phyloP scores from a whole-genome alignment of 1,140 invertebrate species.

The Hycleus cichorii region DNA sequence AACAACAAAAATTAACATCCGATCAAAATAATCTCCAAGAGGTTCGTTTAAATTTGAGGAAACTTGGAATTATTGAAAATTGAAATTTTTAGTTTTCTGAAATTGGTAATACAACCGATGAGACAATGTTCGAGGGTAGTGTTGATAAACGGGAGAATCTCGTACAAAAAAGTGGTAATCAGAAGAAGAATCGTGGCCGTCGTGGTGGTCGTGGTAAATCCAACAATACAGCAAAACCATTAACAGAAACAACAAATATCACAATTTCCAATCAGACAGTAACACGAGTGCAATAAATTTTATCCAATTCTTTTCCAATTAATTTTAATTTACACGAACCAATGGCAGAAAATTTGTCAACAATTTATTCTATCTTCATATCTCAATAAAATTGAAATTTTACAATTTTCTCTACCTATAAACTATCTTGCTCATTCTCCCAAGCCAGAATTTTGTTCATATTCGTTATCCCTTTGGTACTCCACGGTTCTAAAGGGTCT shows the following conservation, averaged over 20 bases:
- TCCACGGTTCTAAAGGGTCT: slow-evolving; percentile 66
- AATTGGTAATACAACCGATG: slow-evolving; percentile 44
- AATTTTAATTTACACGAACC: not conserved
- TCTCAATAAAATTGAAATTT: no score
- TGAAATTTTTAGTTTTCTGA: slow-evolving; percentile 32
- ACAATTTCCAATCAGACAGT: slow-evolving; percentile 19
- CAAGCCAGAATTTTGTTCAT: slow-evolving; percentile 66
- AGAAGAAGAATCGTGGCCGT: slow-evolving; percentile 45
- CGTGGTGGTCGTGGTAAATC: slow-evolving; percentile 43
- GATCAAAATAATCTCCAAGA: slow-evolving; percentile 11
- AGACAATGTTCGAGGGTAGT: slow-evolving; percentile 49
- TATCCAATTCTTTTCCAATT: not conserved
- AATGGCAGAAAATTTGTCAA: no score
- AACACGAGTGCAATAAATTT: slow-evolving; percentile 28
- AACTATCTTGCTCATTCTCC: slow-evolving; percentile 41
- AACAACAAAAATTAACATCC: slow-evolving; percentile 15
- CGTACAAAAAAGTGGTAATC: slow-evolving; percentile 34
- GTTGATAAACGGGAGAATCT: slow-evolving; percentile 49
- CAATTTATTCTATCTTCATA: no score
- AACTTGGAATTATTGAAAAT: not conserved
- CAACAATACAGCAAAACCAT: slow-evolving; percentile 4
- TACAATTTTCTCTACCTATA: slow-evolving; percentile 1
- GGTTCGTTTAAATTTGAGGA: not conserved
- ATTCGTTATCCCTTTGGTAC: slow-evolving; percentile 58
- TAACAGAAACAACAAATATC: slow-evolving; percentile 14